Conservation (phyloP, 2,797 vertebrate species). For the Geotrypetes seraphini region DNA sequence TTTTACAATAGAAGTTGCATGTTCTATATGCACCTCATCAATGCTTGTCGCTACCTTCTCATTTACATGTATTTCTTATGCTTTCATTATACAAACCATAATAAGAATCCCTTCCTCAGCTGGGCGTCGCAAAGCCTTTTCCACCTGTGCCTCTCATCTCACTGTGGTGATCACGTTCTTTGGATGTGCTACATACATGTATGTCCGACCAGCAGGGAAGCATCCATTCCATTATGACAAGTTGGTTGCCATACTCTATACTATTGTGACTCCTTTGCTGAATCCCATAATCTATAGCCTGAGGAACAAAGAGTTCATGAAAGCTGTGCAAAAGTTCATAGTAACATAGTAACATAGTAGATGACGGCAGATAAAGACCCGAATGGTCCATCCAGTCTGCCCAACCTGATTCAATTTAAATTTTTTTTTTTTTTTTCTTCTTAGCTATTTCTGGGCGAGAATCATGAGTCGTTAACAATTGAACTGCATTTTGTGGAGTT, state of each 20-base stretch:
- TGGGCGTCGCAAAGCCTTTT: slow-evolving; percentile 9
- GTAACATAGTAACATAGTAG: too few relatives aligned
- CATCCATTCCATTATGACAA: slow-evolving; percentile 4
- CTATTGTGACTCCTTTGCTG: slow-evolving; percentile 21
- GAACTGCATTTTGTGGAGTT: too few relatives aligned
- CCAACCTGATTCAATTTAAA: too few relatives aligned
- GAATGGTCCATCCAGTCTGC: too few relatives aligned
- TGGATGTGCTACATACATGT: slow-evolving; percentile 21
- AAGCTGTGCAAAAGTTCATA: slow-evolving; percentile 18
- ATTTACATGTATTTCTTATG: slow-evolving; percentile 12
- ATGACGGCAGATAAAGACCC: too few relatives aligned
- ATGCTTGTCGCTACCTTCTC: slow-evolving; percentile 11
- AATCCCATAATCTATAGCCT: slow-evolving; percentile 35
- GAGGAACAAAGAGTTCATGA: slow-evolving; percentile 30
- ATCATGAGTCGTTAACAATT: too few relatives aligned
- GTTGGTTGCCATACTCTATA: slow-evolving; percentile 20
- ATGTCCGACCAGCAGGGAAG: slow-evolving; percentile 9
- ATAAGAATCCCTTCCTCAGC: neutral
- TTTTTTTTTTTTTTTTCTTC: too few relatives aligned
- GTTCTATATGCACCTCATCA: slow-evolving; percentile 15
- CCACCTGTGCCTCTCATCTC: slow-evolving; percentile 19
- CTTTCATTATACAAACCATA: slow-evolving; percentile 1
- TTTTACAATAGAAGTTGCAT: slow-evolving; percentile 2
- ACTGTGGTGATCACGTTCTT: slow-evolving; percentile 21
- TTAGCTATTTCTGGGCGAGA: too few relatives aligned